A percentile compares a stretch with the other conserved stretches of the same genome.
phyloP scores from a whole-genome alignment of 2,888 invertebrate species.

The Ochropacha duplaris region DNA sequence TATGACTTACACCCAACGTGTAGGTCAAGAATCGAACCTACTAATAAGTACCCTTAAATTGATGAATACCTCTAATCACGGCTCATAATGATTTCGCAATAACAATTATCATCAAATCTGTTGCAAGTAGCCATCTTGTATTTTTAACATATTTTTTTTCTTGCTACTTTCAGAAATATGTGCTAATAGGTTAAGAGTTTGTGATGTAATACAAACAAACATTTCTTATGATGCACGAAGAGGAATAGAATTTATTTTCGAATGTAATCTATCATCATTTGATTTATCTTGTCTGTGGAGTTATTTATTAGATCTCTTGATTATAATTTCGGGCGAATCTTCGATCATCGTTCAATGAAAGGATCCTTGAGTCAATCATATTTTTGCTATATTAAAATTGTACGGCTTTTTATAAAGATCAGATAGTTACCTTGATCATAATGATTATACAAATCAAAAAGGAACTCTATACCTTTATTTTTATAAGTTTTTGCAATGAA shows the following conservation, averaged over 20 bases:
- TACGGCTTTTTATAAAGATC: too few species aligned
- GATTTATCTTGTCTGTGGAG: neutral
- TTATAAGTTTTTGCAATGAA: too few species aligned
- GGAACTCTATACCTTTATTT: too few species aligned
- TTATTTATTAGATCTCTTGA: neutral
- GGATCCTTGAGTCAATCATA: neutral
- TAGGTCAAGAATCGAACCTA: constrained; percentile 38
- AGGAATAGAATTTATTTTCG: neutral
- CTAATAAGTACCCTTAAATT: constrained; percentile 23
- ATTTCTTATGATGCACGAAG: constrained; percentile 9
- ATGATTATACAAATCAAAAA: too few species aligned
- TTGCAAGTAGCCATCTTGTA: constrained; percentile 11
- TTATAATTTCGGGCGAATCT: neutral
- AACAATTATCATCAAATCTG: constrained; percentile 24
- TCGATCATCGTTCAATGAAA: neutral
- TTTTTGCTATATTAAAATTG: neutral
- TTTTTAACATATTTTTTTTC: constrained; percentile 12
- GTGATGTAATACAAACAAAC: neutral
- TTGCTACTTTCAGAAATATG: constrained; percentile 15
- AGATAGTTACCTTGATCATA: too few species aligned
- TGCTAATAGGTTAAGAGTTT: constrained; percentile 28
- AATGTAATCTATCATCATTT: neutral
- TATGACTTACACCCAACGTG: constrained; percentile 25
- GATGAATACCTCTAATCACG: constrained; percentile 40
- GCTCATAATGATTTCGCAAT: constrained; percentile 37